Evolutionary conservation across 2,113 vertebrate genomes (phyloP), one percentile per base, ranked within the genome.

Genomic region (Holacanthus passer): DNA sequence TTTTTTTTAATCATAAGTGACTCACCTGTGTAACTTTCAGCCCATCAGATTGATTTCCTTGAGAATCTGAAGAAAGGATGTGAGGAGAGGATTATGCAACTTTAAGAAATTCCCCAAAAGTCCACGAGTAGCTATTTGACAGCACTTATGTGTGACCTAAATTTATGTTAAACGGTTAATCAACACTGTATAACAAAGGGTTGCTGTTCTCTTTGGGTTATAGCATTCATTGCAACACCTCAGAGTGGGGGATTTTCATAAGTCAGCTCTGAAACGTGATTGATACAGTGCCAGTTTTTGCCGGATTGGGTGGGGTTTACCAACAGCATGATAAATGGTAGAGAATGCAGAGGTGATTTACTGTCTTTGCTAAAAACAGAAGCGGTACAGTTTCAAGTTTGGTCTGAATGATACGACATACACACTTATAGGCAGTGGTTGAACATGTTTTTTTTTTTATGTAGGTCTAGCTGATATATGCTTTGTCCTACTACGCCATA

Each of bases 1-100:
- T 41, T 52, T 2, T 3, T 27, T 74, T 35, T 47, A 37, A 67
- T 41, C 32, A 19, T n/a, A 0, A 70, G 6, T 19, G 16, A 84
- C 90, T 87, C 65, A 94, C 93, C 74, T 58, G 27, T 45, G 8
- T 71, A 32, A 9, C 5, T 63, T 89, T 92, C 2, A 3, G 3
- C 10, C 2, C 24, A 0, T 56, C 75, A 31, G 17, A 3, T 3
- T 0, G 22, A 62, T 37, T 56, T 7, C 27, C 47, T 39, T 0
- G 20, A 31, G 45, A 39, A 0, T 22, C 93, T 94, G 52, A 69
- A 22, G 22, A 80, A 20, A 84, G 11, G 11, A 84, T 1, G 35
- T 2, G 13, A 64, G 47, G n/a, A 71, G 7, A 68, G 2, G 4
- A 84, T 83, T 56, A 67, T 3, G 31, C 22, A 70, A 50, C 22